Conservation (phyloP, 2,113 vertebrate species). For the Prolemur simus region DNA sequence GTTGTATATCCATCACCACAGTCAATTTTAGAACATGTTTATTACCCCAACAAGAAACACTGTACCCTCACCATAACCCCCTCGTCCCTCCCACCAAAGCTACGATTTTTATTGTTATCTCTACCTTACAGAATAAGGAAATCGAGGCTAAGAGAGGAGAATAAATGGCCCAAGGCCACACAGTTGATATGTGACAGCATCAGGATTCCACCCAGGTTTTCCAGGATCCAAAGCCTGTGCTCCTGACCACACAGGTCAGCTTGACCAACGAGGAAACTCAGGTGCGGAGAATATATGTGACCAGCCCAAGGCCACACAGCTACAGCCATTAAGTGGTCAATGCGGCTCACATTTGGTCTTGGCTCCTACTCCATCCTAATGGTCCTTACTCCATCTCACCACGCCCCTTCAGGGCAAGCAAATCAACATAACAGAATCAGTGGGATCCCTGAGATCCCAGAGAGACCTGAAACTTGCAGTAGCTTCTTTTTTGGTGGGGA, state of each 20-base stretch:
- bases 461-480: neutral
- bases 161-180: neutral
- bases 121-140: neutral
- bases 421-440: neutral
- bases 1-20: neutral
- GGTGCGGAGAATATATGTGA: neutral
- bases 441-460: neutral
- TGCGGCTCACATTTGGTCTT: neutral
- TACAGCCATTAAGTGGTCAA: neutral
- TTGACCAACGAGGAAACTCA: neutral
- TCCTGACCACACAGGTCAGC: neutral
- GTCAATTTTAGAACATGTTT: neutral
- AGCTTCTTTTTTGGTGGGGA: neutral
- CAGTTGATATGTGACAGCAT: neutral
- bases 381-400: neutral
- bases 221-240: neutral
- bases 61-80: neutral
- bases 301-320: neutral
- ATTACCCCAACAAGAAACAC: neutral
- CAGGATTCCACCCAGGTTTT: neutral
- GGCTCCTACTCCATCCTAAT: neutral
- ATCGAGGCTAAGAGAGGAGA: neutral
- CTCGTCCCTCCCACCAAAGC: neutral
- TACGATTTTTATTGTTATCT: neutral
- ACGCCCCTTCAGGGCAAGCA: neutral